Base-by-base conservation (phyloP, 2,888 invertebrate genomes). In the Cephonodes hylas region DNA sequence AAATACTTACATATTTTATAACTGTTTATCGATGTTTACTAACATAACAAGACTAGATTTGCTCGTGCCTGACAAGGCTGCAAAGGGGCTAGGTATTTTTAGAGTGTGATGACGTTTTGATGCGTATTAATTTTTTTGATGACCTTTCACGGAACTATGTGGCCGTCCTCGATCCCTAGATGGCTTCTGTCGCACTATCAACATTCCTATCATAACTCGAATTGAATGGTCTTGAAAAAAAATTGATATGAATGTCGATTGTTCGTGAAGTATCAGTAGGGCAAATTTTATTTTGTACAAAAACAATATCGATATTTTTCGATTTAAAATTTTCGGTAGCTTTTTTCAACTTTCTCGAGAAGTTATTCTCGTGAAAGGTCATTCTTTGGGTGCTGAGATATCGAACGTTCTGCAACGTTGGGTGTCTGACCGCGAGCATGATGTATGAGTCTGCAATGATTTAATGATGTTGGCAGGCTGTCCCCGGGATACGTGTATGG, bases 401-500 rank as follows among this genome's bases (percentile, higher is more conserved):
- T 70, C 69, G 72, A 64, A 72, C 71, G 69, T 73, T 73, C 64
- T 4, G 13, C 22, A 46, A 53, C 23, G 60, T 38, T 53, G 15
- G 48, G 42, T 20, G 48, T 60, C 48, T 18, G 7, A 42, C 42
- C 18, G n/a, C 8, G 18, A 10, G 23, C 8, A 25, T 15, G n/a
- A 25, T 8, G 25, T 3, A 25, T 60, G 20, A 53, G 7, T 13
- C 20, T 53, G 38, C 48, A 42, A 42, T 18, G 18, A 25, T 8
- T 0, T 48, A 25, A 13, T 66, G 69, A 53, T 67, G 66, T 70
- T 70, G 81, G 70, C 90, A 92, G 92, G 85, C 85, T 92, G 79
- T 91, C 92, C 27, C 92, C 91, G 46, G 95, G 96, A 58, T 96
- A 96, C 90, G 94, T 96, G 88, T 92, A 92, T 71, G 95, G 96